A percentile compares a stretch with the other conserved stretches of the same genome.
These are phyloP conservation scores for Tokudaia tokunoshimensis DNA, from an alignment of 2,797 vertebrate genomes.

Conservation along the genomic window DNA sequence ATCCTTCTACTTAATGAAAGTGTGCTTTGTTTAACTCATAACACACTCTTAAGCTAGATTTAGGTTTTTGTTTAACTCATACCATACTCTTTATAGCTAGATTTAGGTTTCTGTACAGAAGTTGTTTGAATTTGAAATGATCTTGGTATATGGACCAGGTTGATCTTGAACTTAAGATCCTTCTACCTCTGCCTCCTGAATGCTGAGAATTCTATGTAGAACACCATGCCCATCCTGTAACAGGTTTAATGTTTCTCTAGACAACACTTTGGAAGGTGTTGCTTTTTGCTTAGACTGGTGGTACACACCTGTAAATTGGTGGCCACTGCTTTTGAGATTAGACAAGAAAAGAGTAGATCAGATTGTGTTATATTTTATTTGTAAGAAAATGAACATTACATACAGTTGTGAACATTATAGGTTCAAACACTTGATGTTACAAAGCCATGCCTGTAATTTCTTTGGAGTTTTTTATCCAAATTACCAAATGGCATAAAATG, in stretches of 20 bases:
- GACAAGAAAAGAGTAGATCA: background rate
- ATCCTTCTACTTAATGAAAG: constrained; percentile 28
- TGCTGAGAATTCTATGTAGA: background rate
- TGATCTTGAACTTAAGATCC: background rate
- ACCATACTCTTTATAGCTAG: background rate
- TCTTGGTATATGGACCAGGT: background rate
- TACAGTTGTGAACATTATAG: background rate
- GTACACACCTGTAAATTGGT: background rate
- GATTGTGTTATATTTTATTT: constrained; percentile 39
- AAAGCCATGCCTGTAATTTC: background rate
- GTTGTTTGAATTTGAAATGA: background rate
- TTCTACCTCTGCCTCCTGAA: background rate
- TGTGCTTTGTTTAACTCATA: background rate
- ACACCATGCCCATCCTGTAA: background rate
- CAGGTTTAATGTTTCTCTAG: background rate
- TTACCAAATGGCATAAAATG: background rate
- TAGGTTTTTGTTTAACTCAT: background rate
- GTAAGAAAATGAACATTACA: constrained; percentile 13
- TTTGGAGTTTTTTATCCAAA: constrained; percentile 24
- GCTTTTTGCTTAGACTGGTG: background rate
- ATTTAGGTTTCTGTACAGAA: background rate
- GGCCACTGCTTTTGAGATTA: background rate
- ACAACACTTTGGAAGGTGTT: background rate
- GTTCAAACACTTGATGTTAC: background rate
- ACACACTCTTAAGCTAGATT: background rate